Base-by-base conservation (phyloP, 2,797 vertebrate species). In the Orientallactaga sibirica region DNA sequence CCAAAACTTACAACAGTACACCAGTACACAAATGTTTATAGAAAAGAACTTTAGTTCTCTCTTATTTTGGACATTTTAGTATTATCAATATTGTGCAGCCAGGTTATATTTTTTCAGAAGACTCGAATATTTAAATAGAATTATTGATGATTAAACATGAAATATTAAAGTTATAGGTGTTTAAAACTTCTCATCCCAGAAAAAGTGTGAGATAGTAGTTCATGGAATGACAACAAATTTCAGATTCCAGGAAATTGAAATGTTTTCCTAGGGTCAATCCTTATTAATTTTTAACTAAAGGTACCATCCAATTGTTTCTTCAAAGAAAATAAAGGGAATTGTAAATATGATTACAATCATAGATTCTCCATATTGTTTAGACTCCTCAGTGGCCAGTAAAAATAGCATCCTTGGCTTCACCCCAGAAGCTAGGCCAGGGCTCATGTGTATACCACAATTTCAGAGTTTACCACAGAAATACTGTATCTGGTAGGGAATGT, bases 231-330 rank as follows among this genome's bases (percentile, higher is more conserved):
- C 3, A 43, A 61, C 6, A 29, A 58, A 64, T 88, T 66, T 18
- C 27, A 95, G 14, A 91, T 76, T 83, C 24, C 75, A 61, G 4
- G 12, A 77, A 81, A 92, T 94, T 76, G 16, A 0, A 75, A 0
- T 55, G 62, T 88, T 91, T 88, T 84, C 5, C 52, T 81, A 37
- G 62, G 18, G 20, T 64, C 22, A 0, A 22, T 68, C 82, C 68
- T 66, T 93, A 75, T 86, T 74, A 7, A 48, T 7, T 48, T 79
- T 33, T 74, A 77, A 90, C 74, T 29, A 88, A 90, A 62, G 12
- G 1, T 12, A 15, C 43, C 83, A 37, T 43, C 41, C 16, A n/a
- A 48, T 48, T 48, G 7, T 24, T 74, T 86, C 43, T 78, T 79
- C 29, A 76, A 76, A 77, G 71, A 80, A 76, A 10, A 27, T 8